Evolutionary conservation across 2,113 vertebrate species (phyloP).

Genomic region (Megalops atlanticus): DNA sequence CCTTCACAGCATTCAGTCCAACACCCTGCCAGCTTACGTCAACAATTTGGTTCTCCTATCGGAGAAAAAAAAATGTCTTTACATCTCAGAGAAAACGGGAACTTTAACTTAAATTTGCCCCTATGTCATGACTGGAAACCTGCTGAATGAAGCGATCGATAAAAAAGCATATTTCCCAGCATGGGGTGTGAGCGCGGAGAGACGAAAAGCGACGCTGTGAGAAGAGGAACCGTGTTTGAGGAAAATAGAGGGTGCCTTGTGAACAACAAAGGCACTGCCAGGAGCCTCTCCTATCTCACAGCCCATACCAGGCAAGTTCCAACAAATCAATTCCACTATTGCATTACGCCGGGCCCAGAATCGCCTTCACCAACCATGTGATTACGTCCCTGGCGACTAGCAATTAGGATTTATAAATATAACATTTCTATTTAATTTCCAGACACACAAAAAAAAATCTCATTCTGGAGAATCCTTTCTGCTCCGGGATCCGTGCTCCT

Average conservation of each 20-base stretch:
- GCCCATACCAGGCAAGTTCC: constrained; percentile 45
- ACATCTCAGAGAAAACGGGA: neutral
- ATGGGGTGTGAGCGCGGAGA: neutral
- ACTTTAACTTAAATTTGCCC: neutral
- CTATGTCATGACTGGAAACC: neutral
- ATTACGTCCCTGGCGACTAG: constrained; percentile 17
- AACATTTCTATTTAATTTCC: constrained; percentile 20
- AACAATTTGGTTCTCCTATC: neutral
- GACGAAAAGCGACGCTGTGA: neutral
- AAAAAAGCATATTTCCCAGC: neutral
- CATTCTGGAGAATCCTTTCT: neutral
- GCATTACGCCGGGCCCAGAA: constrained; percentile 26
- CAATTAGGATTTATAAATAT: constrained; percentile 27
- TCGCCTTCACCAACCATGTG: constrained; percentile 18
- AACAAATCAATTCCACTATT: constrained; percentile 37
- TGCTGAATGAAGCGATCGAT: neutral
- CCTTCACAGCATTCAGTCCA: neutral
- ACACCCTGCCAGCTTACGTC: neutral
- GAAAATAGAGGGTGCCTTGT: constrained; percentile 23
- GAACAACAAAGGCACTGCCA: constrained; percentile 42
- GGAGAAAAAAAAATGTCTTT: neutral
- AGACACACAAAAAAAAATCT: neutral
- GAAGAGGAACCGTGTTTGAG: constrained; percentile 24
- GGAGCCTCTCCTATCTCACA: constrained; percentile 38
- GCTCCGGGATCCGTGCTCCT: neutral